These are phyloP conservation scores for Macrophya annulata DNA, from an alignment of 2,888 invertebrate genomes.

Conservation along the genomic window DNA sequence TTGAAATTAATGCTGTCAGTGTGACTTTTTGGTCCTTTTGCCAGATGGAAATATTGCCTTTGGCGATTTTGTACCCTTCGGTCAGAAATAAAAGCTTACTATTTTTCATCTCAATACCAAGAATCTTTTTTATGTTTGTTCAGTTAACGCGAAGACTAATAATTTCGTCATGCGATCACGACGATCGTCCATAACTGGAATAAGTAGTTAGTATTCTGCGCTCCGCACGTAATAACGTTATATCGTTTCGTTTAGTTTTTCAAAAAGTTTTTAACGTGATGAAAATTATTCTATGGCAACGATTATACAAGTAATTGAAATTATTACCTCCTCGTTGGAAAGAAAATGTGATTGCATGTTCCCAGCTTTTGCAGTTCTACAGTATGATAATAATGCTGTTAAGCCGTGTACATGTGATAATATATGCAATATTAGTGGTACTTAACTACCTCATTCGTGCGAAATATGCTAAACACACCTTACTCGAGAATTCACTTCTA, in stretches of 20 bases:
- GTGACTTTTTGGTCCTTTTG: slow-evolving; percentile 3
- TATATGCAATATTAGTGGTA: slow-evolving; percentile 59
- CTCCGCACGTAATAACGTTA: neutral
- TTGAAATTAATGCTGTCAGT: slow-evolving; percentile 41
- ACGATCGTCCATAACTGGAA: neutral
- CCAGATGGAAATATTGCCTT: slow-evolving; percentile 19
- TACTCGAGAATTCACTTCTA: slow-evolving; percentile 65
- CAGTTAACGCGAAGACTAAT: neutral
- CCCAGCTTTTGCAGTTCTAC: neutral
- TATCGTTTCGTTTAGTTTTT: neutral
- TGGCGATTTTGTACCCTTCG: neutral
- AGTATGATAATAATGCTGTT: slow-evolving; percentile 60
- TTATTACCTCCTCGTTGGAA: slow-evolving; percentile 38
- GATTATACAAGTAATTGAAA: slow-evolving; percentile 46
- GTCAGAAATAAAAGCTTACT: neutral
- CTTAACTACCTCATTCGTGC: slow-evolving; percentile 45
- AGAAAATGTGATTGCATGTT: slow-evolving; percentile 48
- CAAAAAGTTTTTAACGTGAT: slow-evolving; percentile 28
- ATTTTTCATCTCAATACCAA: neutral
- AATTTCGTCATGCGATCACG: neutral
- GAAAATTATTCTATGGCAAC: slow-evolving; percentile 38
- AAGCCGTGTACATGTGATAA: slow-evolving; percentile 55
- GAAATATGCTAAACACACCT: slow-evolving; percentile 62
- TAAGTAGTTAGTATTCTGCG: neutral
- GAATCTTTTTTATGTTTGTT: neutral